Evolutionary conservation across 2,113 vertebrate genomes (phyloP), one percentile per base, ranked within the genome.

Genomic region (Proterorhinus semilunaris): DNA sequence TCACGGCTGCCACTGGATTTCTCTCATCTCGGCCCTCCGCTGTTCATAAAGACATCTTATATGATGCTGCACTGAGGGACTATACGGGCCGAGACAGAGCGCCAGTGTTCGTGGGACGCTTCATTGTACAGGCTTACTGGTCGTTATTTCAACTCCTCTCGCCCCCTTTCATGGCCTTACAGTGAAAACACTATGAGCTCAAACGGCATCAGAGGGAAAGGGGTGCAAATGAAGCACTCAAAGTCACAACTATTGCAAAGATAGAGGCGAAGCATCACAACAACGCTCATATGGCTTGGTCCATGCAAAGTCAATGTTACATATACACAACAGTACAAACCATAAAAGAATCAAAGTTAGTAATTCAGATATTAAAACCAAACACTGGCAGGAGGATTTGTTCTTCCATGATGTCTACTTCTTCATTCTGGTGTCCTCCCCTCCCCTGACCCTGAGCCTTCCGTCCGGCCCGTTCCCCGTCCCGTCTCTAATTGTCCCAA

Each of bases 1-100:
- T 91, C 88, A 85, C 74, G 83, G 81, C 72, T 86, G 87, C 89
- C 79, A 8, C 52, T 71, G 55, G 79, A 73, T 86, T 58, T 43
- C 69, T 81, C 71, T 83, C 68, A 78, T 83, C 75, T 11, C 61
- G 67, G 62, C 59, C 71, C n/a, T 65, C 68, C 10, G 66, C 74
- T 72, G 85, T 84, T 27, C 89, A 85, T 87, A 88, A 84, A 71
- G 77, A 75, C 12, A 36, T 83, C 85, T 83, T 78, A 66, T 65
- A 76, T 50, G 49, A 58, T 50, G 55, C 57, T 46, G 62, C 74
- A 50, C 67, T 49, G 57, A 73, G 58, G 48, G 65, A 73, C 77
- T 78, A 72, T 21, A 21, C 21, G 74, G 49, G 72, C 69, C 59
- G 15, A 71, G 68, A 65, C 69, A 53, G 70, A 78, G 48, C 36